Evolutionary conservation across 2,888 invertebrate species (phyloP), one percentile per base, ranked within the genome.

Genomic region (Pterobdella sp.): DNA sequence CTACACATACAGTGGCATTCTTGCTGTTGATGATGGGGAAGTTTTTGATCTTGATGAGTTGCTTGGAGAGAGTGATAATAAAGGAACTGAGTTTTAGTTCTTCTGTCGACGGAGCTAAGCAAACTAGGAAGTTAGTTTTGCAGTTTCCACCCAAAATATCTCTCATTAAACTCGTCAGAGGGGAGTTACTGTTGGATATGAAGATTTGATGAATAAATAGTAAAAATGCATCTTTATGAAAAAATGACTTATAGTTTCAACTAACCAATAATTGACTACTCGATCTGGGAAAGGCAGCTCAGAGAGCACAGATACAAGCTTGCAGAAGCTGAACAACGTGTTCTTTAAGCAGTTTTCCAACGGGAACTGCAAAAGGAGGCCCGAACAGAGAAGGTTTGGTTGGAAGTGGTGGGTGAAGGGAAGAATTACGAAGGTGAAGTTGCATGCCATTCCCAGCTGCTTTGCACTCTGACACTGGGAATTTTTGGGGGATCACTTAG

Each of bases 11-110:
- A 49, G 22, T n/a, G 1, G 37, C 69, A 31, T 31, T 29, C 10
- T 37, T 31, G 29, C 31, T 69, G 32, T 69, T 69, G 31, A 69
- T 32, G 31, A 69, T 37, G 1, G 69, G 69, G 49, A 52, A 69
- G 32, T 69, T 69, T 26, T 49, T 26, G 26, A 69, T 52, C 32
- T 32, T 69, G 1, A 31, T 7, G 1, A 69, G 69, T 1, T 37
- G n/a, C 14, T 49, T 22, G 42, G 69, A 31, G 31, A 69, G 69
- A 29, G 37, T 29, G 42, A 18, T 52, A 14, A 69, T 31, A 4
- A 52, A 18, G 2, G 49, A 2, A 52, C 49, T 49, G 26, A 49
- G 29, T 1, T 37, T 32, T 0, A 31, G 49, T 26, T 4, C n/a
- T 14, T 10, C 7, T n/a, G 52, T 26, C 31, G 26, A 26, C 3